phyloP scores from a whole-genome alignment of 1,140 invertebrate genomes.

The Calosoma granatense region DNA sequence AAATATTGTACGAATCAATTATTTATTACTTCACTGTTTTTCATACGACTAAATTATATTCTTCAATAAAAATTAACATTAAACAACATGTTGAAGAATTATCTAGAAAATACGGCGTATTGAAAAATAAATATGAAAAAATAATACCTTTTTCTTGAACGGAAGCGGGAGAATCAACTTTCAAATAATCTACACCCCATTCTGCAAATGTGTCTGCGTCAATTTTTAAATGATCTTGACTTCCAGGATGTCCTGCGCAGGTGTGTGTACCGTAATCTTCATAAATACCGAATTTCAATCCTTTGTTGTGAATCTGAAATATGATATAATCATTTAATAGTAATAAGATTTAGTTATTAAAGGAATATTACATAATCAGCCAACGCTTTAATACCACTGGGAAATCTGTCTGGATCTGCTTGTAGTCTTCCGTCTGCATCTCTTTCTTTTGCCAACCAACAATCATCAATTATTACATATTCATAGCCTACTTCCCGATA shows the following conservation, averaged over 20 bases:
- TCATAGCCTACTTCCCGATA: constrained; percentile 73
- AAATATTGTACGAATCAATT: no score
- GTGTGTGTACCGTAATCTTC: constrained; percentile 77
- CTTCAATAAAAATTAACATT: neutral
- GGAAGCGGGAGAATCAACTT: constrained; percentile 66
- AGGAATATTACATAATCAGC: constrained; percentile 67
- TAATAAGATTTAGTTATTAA: constrained; percentile 6
- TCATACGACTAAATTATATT: no score
- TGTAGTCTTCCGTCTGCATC: constrained; percentile 54
- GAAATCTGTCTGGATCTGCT: constrained; percentile 66
- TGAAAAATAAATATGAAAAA: neutral
- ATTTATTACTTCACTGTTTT: no score
- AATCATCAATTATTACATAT: constrained; percentile 83
- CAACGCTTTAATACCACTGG: constrained; percentile 68
- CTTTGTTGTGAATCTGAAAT: constrained; percentile 61
- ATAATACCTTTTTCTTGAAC: constrained; percentile 18
- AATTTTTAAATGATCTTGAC: constrained; percentile 57
- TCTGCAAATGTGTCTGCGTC: constrained; percentile 77
- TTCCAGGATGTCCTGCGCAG: constrained; percentile 78
- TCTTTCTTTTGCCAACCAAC: constrained; percentile 66
- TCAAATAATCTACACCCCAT: constrained; percentile 85
- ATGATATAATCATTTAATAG: constrained; percentile 8
- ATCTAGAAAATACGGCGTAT: neutral
- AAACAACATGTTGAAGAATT: neutral
- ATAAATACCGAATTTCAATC: constrained; percentile 82